Conservation (phyloP, 2,113 vertebrate genomes). For the Erythrocebus patas region DNA sequence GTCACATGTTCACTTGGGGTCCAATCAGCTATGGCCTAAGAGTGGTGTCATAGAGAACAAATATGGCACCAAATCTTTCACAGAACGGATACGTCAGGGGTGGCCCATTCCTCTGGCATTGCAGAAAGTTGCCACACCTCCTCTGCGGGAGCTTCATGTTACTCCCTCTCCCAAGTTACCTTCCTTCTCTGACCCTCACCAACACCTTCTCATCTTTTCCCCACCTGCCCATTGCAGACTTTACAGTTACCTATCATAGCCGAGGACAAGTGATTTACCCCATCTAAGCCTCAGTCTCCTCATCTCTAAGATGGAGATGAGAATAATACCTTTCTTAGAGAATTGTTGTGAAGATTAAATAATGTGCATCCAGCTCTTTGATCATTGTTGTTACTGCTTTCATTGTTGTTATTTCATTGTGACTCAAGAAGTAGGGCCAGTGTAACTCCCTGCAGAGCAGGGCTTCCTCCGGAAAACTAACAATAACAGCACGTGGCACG, state of each 20-base stretch:
- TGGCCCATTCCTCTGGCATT: background rate
- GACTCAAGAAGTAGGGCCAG: background rate
- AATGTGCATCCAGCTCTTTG: background rate
- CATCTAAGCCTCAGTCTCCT: background rate
- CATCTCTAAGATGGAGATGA: background rate
- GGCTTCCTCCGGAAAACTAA: background rate
- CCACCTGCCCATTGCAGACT: background rate
- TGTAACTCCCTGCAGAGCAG: background rate
- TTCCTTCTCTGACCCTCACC: background rate
- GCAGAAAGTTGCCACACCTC: background rate
- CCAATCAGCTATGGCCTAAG: background rate
- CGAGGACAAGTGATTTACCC: background rate
- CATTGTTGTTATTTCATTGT: background rate
- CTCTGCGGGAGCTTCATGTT: background rate
- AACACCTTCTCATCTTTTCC: background rate
- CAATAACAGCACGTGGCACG: accelerated
- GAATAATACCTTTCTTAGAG: background rate
- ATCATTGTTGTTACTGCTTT: background rate
- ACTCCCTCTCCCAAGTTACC: background rate
- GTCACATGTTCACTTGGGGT: background rate
- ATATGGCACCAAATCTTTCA: background rate
- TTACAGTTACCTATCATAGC: background rate
- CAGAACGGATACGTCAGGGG: background rate
- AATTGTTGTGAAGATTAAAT: background rate
- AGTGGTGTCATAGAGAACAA: background rate